Evolutionary conservation across 1,140 invertebrate genomes (phyloP), one percentile per base, ranked within the genome.

Genomic region (Dinoponera quadriceps): DNA sequence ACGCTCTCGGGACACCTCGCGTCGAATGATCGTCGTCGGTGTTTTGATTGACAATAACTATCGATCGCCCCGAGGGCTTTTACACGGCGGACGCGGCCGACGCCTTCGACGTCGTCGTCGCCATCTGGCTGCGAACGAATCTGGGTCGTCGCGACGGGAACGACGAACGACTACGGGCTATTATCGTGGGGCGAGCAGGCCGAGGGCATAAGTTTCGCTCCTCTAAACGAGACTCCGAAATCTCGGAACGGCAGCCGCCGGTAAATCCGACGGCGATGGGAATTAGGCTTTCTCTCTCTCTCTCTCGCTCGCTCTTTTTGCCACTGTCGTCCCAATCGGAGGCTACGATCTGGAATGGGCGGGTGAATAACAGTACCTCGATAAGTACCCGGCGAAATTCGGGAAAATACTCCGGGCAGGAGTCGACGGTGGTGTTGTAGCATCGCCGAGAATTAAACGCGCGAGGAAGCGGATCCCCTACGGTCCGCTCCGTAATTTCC

Each of bases 101-200:
- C 33, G 54, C n/a, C 44, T 22, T 0, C 38, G 38, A 44, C 38
- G 38, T 44, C 38, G n/a, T 38, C 18, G 20, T 20, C 55, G 48
- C 57, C 71, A 62, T 84, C 74, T 55, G 65, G 57, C 59, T 63
- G 54, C 22, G 51, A 85, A 88, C 29, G 72, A 87, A 88, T 85
- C 60, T 87, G 57, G 86, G 77, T 85, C 83, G 77, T 65, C 25
- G 22, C 51, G 44, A 44, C 25, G 65, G 57, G 63, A 54, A 66
- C n/a, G 33, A 69, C 51, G 60, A 63, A 85, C 82, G 85, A 77
- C 33, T 73, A 48, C 25, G 44, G 54, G n/a, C 38, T 84, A 78
- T 88, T 84, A 87, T 87, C 74, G 60, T 49, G 14, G 44, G 71
- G 62, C 54, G 48, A 65, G 68, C 38, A 55, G 49, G 44, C 55